phyloP scores from a whole-genome alignment of 2,888 invertebrate genomes.

The Beris morrisii region DNA sequence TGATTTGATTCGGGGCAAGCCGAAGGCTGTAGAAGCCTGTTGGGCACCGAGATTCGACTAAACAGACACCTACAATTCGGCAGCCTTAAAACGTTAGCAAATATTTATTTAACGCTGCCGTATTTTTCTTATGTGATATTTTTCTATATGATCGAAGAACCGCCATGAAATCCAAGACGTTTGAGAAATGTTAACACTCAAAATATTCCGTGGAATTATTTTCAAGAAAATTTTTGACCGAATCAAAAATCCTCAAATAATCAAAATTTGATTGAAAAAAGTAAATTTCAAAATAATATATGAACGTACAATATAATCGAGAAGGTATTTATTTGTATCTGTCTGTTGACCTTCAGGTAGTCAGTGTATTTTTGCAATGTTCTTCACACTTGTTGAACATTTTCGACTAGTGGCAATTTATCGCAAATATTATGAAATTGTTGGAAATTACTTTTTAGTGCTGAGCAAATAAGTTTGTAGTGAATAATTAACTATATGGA shows the following conservation, averaged over 20 bases:
- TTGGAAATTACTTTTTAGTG: slow-evolving; percentile 12
- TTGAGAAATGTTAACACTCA: slow-evolving; percentile 29
- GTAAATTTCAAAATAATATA: no score
- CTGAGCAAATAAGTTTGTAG: background rate
- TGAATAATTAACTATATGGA: no score
- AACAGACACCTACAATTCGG: slow-evolving; percentile 23
- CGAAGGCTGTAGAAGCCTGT: slow-evolving; percentile 2
- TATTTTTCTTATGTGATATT: slow-evolving; percentile 5
- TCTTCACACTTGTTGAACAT: slow-evolving; percentile 1
- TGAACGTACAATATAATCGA: background rate
- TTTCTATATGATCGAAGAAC: background rate
- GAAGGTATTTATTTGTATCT: background rate
- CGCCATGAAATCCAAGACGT: slow-evolving; percentile 23
- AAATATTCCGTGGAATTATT: slow-evolving; percentile 5
- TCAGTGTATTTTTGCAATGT: slow-evolving; percentile 12
- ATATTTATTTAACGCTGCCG: slow-evolving; percentile 23
- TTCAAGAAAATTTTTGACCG: background rate
- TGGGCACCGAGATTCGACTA: slow-evolving; percentile 1
- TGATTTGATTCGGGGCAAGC: slow-evolving; percentile 26
- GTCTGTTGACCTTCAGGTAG: slow-evolving; percentile 4
- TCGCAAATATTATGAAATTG: background rate
- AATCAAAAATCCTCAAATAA: slow-evolving; percentile 2
- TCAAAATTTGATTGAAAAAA: slow-evolving; percentile 14
- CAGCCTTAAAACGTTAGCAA: slow-evolving; percentile 30
- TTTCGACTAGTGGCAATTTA: slow-evolving; percentile 8